Percentiles rank a stretch among this genome's conserved stretches.
phyloP scores from a whole-genome alignment of 2,113 vertebrate genomes.

The Solea solea region DNA sequence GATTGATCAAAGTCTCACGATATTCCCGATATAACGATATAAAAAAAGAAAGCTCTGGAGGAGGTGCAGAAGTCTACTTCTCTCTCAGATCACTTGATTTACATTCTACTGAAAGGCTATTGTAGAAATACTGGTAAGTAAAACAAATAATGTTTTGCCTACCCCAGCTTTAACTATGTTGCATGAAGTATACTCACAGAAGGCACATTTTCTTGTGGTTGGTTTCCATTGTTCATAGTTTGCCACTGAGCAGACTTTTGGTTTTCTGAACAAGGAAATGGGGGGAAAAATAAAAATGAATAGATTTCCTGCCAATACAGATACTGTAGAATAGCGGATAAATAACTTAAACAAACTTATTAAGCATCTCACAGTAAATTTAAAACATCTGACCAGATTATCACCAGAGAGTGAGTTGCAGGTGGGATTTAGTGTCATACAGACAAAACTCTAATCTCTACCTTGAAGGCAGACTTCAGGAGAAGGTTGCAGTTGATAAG shows the following conservation, averaged over 20 bases:
- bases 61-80: too few species aligned
- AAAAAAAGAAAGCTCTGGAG: too few species aligned
- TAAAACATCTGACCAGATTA: not conserved
- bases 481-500: constrained; percentile 82
- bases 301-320: not conserved
- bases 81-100: too few species aligned
- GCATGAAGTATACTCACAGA: constrained; percentile 21
- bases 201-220: not conserved
- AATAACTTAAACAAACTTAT: too few species aligned
- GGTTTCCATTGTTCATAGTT: not conserved
- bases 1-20: too few species aligned
- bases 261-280: constrained; percentile 10
- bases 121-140: too few species aligned
- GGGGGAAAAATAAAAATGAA: not conserved
- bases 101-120: too few species aligned
- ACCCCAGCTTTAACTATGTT: not conserved
- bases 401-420: not conserved
- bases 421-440: not conserved
- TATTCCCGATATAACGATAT: too few species aligned
- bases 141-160: not conserved
- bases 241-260: not conserved
- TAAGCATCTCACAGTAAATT: too few species aligned
- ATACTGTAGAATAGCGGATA: not conserved
- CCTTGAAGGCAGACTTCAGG: not conserved
- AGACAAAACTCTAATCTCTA: not conserved